These are phyloP conservation scores for Atta cephalotes DNA, from an alignment of 1,140 invertebrate species.

Conservation along the genomic window DNA sequence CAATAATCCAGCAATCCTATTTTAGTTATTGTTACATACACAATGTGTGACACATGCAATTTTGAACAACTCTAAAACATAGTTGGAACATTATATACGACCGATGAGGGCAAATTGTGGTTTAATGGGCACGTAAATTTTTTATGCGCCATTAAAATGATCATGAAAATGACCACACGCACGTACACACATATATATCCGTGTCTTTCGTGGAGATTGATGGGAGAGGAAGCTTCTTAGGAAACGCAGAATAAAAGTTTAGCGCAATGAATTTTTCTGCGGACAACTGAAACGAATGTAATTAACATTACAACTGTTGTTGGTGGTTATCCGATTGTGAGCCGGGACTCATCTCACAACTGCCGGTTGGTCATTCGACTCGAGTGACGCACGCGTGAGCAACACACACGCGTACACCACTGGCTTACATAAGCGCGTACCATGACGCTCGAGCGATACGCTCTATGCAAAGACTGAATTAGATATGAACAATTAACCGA, in stretches of 20 bases:
- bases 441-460: constrained; percentile 20
- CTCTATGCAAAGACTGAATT: constrained; percentile 62
- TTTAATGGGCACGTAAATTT: constrained; percentile 72
- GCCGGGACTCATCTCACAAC: constrained; percentile 66
- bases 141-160: constrained; percentile 71
- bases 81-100: constrained; percentile 45
- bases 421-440: constrained; percentile 37
- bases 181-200: not conserved
- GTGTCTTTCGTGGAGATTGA: not conserved
- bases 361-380: constrained; percentile 32
- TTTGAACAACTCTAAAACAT: constrained; percentile 57
- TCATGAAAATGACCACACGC: constrained; percentile 63
- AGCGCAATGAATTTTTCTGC: constrained; percentile 56
- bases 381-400: constrained; percentile 36
- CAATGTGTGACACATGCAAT: constrained; percentile 38
- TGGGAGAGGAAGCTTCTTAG: constrained; percentile 9
- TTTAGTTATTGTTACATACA: constrained; percentile 21
- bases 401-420: not conserved
- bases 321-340: constrained; percentile 69
- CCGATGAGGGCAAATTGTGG: constrained; percentile 36
- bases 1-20: not conserved
- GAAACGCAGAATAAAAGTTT: constrained; percentile 35
- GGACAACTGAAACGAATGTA: constrained; percentile 67
- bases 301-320: constrained; percentile 70
- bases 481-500: constrained; percentile 72